Evolutionary conservation across 2,797 vertebrate genomes (phyloP).

Genomic region (Xyrichtys novacula): DNA sequence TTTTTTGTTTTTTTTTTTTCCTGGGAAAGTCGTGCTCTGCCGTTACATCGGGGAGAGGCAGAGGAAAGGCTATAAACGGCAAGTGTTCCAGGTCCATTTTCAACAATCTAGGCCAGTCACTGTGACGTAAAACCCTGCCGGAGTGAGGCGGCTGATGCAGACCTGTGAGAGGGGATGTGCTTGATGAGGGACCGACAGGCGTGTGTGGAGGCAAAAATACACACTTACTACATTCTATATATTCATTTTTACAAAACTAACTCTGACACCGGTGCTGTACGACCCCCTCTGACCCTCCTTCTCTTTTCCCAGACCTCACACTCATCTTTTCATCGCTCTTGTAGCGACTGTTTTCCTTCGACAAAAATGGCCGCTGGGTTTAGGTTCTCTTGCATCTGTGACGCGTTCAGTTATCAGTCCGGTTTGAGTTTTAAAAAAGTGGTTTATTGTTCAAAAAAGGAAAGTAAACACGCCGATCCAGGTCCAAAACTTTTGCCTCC

Average conservation of each 20-base stretch:
- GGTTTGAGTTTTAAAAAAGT: too few species aligned
- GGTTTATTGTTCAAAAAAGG: too few species aligned
- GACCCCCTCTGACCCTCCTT: slow-evolving; percentile 3
- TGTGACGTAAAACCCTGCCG: slow-evolving; percentile 47
- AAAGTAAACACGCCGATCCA: too few species aligned
- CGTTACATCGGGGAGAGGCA: slow-evolving; percentile 58
- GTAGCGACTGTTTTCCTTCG: too few species aligned
- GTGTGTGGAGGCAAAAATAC: not conserved
- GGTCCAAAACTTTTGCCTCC: too few species aligned
- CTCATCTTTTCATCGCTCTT: too few species aligned
- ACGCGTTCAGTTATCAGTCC: too few species aligned
- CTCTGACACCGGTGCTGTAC: slow-evolving; percentile 28
- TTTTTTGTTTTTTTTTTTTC: slow-evolving; percentile 18
- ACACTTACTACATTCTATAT: too few species aligned
- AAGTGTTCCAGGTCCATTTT: slow-evolving; percentile 75
- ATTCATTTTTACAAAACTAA: too few species aligned
- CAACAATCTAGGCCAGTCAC: slow-evolving; percentile 78
- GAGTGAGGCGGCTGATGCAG: slow-evolving; percentile 44
- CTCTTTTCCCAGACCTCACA: not conserved
- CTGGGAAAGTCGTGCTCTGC: slow-evolving; percentile 52
- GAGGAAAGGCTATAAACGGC: slow-evolving; percentile 76
- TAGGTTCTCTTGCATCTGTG: too few species aligned
- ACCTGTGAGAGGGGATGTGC: slow-evolving; percentile 44
- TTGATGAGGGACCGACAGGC: slow-evolving; percentile 24
- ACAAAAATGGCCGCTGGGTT: too few species aligned